Conservation (phyloP, 1,140 invertebrate species). For the Akabosia matsudoensis region DNA sequence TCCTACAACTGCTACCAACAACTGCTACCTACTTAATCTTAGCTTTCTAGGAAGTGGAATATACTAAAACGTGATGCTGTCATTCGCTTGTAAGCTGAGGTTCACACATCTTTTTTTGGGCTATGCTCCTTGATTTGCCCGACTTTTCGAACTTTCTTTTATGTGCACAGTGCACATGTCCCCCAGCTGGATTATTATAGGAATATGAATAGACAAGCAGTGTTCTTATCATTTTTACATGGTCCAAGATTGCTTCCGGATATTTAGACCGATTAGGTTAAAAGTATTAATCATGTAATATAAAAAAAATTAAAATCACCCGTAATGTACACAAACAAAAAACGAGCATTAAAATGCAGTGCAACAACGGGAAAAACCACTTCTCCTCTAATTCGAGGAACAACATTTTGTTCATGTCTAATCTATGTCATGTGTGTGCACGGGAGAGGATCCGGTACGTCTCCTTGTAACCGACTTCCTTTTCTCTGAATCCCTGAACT, state of each 20-base stretch:
- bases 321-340: neutral
- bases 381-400: neutral
- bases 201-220: too few relatives aligned
- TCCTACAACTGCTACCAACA: too few relatives aligned
- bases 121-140: too few relatives aligned
- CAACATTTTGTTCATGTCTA: neutral
- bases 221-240: too few relatives aligned
- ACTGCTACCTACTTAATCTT: too few relatives aligned
- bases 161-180: neutral
- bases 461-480: neutral
- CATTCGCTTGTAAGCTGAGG: too few relatives aligned
- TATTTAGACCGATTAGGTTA: neutral
- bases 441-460: slow-evolving; percentile 4
- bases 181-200: slow-evolving; percentile 12
- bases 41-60: too few relatives aligned
- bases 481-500: neutral
- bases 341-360: neutral
- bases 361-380: neutral
- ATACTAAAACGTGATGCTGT: too few relatives aligned
- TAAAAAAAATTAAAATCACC: too few relatives aligned
- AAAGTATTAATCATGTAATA: neutral
- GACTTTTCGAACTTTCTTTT: too few relatives aligned
- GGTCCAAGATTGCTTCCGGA: slow-evolving; percentile 3
- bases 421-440: neutral
- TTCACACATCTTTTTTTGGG: too few relatives aligned